Evolutionary conservation across 2,888 invertebrate genomes (phyloP).

Genomic region (Calephelis perditalis): DNA sequence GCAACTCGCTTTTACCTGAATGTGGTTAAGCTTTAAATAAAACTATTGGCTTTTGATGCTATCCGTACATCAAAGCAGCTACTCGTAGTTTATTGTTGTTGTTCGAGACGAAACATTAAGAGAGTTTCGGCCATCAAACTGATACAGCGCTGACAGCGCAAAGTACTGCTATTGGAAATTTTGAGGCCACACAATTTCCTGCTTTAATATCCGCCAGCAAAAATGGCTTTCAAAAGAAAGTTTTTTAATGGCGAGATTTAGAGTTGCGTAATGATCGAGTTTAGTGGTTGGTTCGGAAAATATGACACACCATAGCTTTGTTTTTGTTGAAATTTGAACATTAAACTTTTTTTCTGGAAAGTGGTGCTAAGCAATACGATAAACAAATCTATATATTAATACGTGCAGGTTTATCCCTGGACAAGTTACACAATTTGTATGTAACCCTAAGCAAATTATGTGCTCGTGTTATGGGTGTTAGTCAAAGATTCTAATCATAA

Average conservation of each 20-base stretch:
- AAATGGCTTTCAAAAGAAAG: not conserved
- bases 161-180: constrained; percentile 12
- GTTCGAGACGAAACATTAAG: constrained; percentile 16
- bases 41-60: not conserved
- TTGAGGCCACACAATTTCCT: constrained; percentile 11
- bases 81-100: constrained; percentile 15
- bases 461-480: no score
- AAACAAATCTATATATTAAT: no score
- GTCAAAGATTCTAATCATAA: no score
- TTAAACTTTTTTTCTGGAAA: no score
- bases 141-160: constrained; percentile 9
- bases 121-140: constrained; percentile 14
- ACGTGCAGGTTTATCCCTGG: no score
- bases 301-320: no score
- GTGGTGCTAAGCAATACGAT: no score
- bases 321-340: no score
- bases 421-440: no score
- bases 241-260: not conserved
- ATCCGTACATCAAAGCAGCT: not conserved
- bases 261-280: not conserved
- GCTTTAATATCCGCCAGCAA: constrained; percentile 7
- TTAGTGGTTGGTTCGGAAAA: not conserved
- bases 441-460: no score
- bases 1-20: no score
- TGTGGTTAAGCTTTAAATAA: no score